phyloP scores from a whole-genome alignment of 2,888 invertebrate genomes.

The Orthosia gothica region DNA sequence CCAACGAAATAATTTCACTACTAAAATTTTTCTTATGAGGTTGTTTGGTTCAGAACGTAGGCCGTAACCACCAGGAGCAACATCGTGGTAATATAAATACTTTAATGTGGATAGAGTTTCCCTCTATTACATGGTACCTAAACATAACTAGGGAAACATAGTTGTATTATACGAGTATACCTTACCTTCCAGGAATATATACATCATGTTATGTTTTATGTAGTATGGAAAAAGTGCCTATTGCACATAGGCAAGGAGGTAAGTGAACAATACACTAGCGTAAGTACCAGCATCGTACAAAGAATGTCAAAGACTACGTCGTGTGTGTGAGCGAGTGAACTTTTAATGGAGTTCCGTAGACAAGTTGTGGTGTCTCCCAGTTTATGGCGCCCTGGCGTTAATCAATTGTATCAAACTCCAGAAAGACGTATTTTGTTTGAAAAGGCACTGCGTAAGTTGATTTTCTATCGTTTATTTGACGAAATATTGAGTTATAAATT shows the following conservation, averaged over 20 bases:
- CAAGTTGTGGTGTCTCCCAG: constrained; percentile 57
- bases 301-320: constrained; percentile 27
- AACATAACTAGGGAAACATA: too few relatives aligned
- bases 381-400: constrained; percentile 29
- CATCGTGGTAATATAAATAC: too few relatives aligned
- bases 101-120: too few relatives aligned
- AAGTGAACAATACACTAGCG: constrained; percentile 14
- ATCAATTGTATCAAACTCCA: constrained; percentile 38
- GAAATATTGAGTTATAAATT: constrained; percentile 12
- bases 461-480: constrained; percentile 15
- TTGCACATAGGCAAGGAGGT: not conserved
- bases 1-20: too few relatives aligned
- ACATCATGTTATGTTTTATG: too few relatives aligned
- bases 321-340: constrained; percentile 45
- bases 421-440: constrained; percentile 15
- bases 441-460: not conserved
- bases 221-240: not conserved
- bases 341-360: constrained; percentile 61
- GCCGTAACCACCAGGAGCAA: too few relatives aligned
- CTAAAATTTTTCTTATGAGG: too few relatives aligned
- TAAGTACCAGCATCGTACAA: not conserved
- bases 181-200: too few relatives aligned
- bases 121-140: too few relatives aligned
- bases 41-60: not conserved
- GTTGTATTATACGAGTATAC: too few relatives aligned